Conservation (phyloP, 2,888 invertebrate species). For the Nesidiocoris tenuis region DNA sequence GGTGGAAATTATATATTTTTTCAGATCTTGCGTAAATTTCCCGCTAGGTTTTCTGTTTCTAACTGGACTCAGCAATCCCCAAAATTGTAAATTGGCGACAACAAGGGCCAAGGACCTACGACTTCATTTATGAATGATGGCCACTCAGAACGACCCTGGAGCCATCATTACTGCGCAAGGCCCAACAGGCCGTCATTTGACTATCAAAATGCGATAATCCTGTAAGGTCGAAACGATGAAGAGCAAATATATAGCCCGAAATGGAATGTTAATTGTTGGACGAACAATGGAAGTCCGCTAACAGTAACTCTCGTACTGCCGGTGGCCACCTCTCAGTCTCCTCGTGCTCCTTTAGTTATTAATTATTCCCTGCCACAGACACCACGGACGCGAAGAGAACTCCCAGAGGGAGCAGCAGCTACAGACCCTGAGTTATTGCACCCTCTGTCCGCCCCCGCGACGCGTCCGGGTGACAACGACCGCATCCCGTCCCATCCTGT, state of each 20-base stretch:
- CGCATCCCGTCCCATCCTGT: not conserved
- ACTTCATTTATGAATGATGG: too few relatives aligned
- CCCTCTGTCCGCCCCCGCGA: not conserved
- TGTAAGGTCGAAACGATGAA: not conserved
- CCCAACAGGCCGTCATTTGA: not conserved
- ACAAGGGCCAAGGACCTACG: too few relatives aligned
- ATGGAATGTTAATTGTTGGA: slow-evolving; percentile 30
- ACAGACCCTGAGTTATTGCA: not conserved
- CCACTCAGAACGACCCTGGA: too few relatives aligned
- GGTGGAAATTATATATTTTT: too few relatives aligned
- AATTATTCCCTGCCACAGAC: slow-evolving; percentile 35
- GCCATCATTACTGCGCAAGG: too few relatives aligned
- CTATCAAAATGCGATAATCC: not conserved
- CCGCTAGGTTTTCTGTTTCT: too few relatives aligned
- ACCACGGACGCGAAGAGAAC: slow-evolving; percentile 1
- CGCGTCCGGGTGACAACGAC: not conserved
- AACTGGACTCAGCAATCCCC: too few relatives aligned
- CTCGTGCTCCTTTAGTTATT: slow-evolving; percentile 6
- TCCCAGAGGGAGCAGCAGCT: not conserved
- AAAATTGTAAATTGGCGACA: too few relatives aligned
- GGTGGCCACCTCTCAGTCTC: not conserved
- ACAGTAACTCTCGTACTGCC: slow-evolving; percentile 25
- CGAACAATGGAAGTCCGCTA: slow-evolving; percentile 25
- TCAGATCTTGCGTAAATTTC: too few relatives aligned
- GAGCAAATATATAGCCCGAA: not conserved